These are phyloP conservation scores for Caenorhabditis macrosperma DNA, from an alignment of 2,888 invertebrate species.

Conservation along the genomic window DNA sequence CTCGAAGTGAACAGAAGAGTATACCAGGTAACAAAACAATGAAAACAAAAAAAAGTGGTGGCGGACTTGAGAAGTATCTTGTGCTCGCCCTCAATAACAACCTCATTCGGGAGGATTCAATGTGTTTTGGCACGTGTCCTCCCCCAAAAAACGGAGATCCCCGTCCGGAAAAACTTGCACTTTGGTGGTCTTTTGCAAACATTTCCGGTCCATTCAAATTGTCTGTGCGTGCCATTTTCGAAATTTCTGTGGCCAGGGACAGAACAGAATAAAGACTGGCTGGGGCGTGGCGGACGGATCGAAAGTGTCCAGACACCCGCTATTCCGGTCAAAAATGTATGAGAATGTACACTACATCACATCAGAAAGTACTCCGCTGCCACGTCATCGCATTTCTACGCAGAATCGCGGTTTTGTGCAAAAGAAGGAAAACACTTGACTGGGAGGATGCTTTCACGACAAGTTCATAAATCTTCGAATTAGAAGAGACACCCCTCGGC, in stretches of 20 bases:
- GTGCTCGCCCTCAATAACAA: neutral
- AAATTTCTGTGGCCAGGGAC: neutral
- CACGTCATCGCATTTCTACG: neutral
- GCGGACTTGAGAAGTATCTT: neutral
- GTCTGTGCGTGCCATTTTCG: neutral
- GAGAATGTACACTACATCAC: too few species aligned
- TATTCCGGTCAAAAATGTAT: neutral
- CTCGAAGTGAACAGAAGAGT: too few species aligned
- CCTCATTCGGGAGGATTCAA: neutral
- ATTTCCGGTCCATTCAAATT: slow-evolving; percentile 3
- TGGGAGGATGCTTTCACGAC: slow-evolving; percentile 13
- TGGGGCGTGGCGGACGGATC: too few species aligned
- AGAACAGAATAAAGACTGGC: neutral
- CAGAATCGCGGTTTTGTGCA: too few species aligned
- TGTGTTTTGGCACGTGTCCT: neutral
- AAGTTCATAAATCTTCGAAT: slow-evolving; percentile 39
- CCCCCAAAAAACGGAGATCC: neutral
- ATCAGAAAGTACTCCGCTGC: neutral
- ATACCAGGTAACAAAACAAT: neutral
- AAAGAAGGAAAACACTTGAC: slow-evolving; percentile 13
- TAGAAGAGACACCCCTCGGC: neutral
- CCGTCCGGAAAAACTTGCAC: neutral
- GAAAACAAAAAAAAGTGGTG: neutral
- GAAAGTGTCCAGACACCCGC: neutral
- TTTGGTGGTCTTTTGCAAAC: neutral